These are phyloP conservation scores for Crossaster papposus DNA, from an alignment of 53 echinoderm and acorn worm species.

Conservation along the genomic window DNA sequence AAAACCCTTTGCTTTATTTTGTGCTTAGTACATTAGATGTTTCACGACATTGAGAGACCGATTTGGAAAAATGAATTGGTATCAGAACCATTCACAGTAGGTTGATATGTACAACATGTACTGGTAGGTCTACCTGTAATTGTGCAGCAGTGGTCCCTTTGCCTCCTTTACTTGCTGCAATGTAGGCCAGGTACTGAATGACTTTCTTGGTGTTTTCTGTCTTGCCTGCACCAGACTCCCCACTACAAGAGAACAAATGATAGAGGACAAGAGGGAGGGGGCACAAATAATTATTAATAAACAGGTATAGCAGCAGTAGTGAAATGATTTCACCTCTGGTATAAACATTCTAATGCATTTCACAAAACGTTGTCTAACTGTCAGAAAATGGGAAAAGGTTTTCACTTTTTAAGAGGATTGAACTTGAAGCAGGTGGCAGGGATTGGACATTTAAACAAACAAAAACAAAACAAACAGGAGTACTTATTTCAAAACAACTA, in stretches of 20 bases:
- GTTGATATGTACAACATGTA: not conserved
- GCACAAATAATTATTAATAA: not conserved
- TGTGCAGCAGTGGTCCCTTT: slow-evolving; percentile 69
- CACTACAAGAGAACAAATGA: slow-evolving; percentile 59
- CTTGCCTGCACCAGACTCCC: slow-evolving; percentile 99
- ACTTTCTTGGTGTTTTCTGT: slow-evolving; percentile 99
- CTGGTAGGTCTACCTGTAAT: slow-evolving; percentile 88
- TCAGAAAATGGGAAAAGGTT: no score
- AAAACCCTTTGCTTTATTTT: no score
- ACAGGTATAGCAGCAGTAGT: no score
- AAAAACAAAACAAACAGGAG: no score
- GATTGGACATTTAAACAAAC: no score
- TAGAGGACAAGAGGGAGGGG: not conserved
- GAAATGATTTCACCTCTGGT: no score
- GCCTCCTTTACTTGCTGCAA: slow-evolving; percentile 84
- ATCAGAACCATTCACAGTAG: not conserved
- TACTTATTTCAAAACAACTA: not conserved
- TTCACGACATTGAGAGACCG: no score
- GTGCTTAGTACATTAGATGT: no score
- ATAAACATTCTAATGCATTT: no score
- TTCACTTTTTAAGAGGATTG: no score
- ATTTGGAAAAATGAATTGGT: not conserved
- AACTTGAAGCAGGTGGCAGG: no score
- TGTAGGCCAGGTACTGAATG: slow-evolving; percentile 98
- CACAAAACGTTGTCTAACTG: no score